A percentile compares a stretch with the other conserved stretches of the same genome.
phyloP scores from a whole-genome alignment of 1,140 invertebrate species.

The Drosophila nannoptera region DNA sequence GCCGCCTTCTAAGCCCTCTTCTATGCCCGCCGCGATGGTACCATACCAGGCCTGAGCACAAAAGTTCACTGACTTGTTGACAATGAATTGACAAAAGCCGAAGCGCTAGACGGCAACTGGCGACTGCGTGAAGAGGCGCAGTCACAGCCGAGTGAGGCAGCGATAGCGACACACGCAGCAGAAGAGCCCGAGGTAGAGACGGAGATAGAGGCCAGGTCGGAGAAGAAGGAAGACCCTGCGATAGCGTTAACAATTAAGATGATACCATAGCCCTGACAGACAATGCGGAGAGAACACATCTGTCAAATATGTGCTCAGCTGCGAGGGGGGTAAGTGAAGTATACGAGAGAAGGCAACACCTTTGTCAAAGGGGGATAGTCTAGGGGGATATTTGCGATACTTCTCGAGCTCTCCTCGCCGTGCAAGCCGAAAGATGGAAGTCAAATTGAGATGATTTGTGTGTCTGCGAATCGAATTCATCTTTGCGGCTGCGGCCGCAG shows the following conservation, averaged over 20 bases:
- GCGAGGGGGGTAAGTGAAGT: slow-evolving; percentile 15
- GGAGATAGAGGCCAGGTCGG: slow-evolving; percentile 11
- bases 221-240: slow-evolving; percentile 17
- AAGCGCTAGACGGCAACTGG: slow-evolving; percentile 37
- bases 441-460: slow-evolving; percentile 46
- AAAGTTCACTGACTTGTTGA: slow-evolving; percentile 76
- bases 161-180: too few relatives aligned
- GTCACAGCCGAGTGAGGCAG: slow-evolving; percentile 16
- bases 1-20: slow-evolving; percentile 26
- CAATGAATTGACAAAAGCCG: slow-evolving; percentile 73
- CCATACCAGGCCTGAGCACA: slow-evolving; percentile 24
- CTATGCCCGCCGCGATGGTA: slow-evolving; percentile 1
- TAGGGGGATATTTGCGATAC: neutral
- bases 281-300: slow-evolving; percentile 52
- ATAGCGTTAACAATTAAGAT: slow-evolving; percentile 53
- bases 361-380: slow-evolving; percentile 11
- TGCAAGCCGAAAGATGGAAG: slow-evolving; percentile 8
- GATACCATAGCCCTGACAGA: slow-evolving; percentile 49
- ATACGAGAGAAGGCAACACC: too few relatives aligned
- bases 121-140: slow-evolving; percentile 27
- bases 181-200: slow-evolving; percentile 21
- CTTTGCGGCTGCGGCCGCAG: slow-evolving; percentile 24
- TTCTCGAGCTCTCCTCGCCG: slow-evolving; percentile 20
- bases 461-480: slow-evolving; percentile 30
- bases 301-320: slow-evolving; percentile 12